Conservation (phyloP, 2,888 invertebrate genomes). For the Hartigia nigra region DNA sequence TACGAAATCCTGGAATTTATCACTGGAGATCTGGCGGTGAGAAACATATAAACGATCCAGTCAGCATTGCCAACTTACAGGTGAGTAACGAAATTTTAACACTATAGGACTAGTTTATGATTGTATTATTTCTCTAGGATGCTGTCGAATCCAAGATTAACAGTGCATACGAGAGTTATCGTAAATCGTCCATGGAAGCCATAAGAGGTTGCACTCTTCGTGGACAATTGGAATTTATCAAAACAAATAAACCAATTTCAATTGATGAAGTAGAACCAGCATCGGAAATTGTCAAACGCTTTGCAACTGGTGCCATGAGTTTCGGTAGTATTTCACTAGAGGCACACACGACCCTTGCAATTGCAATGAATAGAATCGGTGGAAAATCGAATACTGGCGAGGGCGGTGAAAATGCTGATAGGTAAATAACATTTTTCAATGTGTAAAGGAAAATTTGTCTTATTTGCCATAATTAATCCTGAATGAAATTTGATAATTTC, state of each 20-base stretch:
- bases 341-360: constrained; percentile 93
- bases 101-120: neutral
- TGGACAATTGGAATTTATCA: constrained; percentile 91
- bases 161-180: constrained; percentile 85
- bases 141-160: constrained; percentile 85
- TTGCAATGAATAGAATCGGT: constrained; percentile 97
- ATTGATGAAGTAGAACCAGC: constrained; percentile 93
- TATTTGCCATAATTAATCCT: neutral
- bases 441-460: neutral
- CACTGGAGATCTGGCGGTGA: constrained; percentile 99
- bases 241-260: constrained; percentile 81
- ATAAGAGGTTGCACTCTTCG: constrained; percentile 88
- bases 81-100: constrained; percentile 56
- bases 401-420: constrained; percentile 88
- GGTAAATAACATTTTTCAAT: constrained; percentile 52
- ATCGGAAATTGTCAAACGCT: constrained; percentile 93
- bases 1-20: constrained; percentile 92
- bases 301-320: constrained; percentile 92
- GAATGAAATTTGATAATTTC: constrained; percentile 3
- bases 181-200: constrained; percentile 88
- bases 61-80: constrained; percentile 78
- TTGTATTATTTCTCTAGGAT: constrained; percentile 73
- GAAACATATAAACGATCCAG: constrained; percentile 97
- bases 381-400: constrained; percentile 99
- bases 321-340: constrained; percentile 97